Percentiles rank a stretch among this genome's conserved stretches.
Evolutionary conservation across 1,140 invertebrate species (phyloP).

Genomic region (Pseudachorutes palmiensis): DNA sequence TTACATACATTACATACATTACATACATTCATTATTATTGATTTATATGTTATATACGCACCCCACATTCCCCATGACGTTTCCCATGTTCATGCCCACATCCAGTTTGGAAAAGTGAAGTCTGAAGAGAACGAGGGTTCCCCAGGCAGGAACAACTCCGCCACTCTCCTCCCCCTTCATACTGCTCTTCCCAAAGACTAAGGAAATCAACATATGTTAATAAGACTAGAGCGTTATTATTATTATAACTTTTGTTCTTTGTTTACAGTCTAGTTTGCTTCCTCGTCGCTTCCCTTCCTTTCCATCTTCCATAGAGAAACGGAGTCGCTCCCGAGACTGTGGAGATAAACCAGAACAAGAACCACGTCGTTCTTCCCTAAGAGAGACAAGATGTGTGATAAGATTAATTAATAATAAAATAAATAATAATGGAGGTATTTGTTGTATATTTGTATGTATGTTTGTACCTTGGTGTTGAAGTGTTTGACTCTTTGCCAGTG

Average conservation of each 20-base stretch:
- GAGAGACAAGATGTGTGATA: no score
- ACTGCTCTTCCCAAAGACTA: no score
- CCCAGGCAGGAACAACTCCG: slow-evolving; percentile 54
- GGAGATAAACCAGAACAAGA: slow-evolving; percentile 20
- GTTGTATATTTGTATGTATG: no score
- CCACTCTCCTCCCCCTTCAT: slow-evolving; percentile 19
- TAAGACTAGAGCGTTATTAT: no score
- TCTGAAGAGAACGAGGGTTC: slow-evolving; percentile 89
- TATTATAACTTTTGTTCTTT: slow-evolving; percentile 12
- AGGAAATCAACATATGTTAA: no score
- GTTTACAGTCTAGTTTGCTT: slow-evolving; percentile 26
- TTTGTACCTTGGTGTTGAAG: slow-evolving; percentile 2
- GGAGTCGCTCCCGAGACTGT: slow-evolving; percentile 23
- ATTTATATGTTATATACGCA: slow-evolving; percentile 42
- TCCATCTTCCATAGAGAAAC: slow-evolving; percentile 27
- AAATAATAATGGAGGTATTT: no score
- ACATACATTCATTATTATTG: neutral
- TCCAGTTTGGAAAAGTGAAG: slow-evolving; percentile 91
- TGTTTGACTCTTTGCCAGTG: slow-evolving; percentile 45
- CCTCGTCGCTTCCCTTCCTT: slow-evolving; percentile 23
- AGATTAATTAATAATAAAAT: no score
- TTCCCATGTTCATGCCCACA: slow-evolving; percentile 98
- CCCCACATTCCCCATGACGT: slow-evolving; percentile 94
- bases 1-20: neutral
- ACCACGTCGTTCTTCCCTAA: slow-evolving; percentile 28